A percentile compares a stretch with the other conserved stretches of the same genome.
Evolutionary conservation across 2,888 invertebrate genomes (phyloP).

Genomic region (Drosophila atripex): DNA sequence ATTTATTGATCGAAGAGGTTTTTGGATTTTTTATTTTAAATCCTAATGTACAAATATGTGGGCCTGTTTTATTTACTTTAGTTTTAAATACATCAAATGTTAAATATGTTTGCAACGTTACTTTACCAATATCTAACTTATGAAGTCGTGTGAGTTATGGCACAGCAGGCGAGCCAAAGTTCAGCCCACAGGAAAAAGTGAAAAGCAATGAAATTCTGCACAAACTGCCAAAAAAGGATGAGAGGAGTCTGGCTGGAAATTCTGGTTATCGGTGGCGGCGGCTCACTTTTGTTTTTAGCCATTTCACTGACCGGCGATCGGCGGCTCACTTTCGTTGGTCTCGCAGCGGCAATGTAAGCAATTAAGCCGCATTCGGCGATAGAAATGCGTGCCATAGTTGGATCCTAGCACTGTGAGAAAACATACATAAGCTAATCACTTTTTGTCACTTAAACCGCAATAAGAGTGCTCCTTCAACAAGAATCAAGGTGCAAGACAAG

Average conservation of each 20-base stretch:
- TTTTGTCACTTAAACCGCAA: not conserved
- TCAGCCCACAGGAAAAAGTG: slow-evolving; percentile 38
- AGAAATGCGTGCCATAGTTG: slow-evolving; percentile 36
- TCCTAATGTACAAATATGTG: no score
- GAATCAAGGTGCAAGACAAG: not conserved
- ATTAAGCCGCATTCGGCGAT: slow-evolving; percentile 51
- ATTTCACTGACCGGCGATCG: slow-evolving; percentile 35
- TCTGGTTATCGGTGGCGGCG: slow-evolving; percentile 70
- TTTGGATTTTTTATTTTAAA: no score
- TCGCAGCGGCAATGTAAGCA: slow-evolving; percentile 48
- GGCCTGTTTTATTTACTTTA: not conserved
- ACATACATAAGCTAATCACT: not conserved
- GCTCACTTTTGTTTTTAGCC: slow-evolving; percentile 54
- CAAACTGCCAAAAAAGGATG: slow-evolving; percentile 53
- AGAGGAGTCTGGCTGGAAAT: slow-evolving; percentile 68
- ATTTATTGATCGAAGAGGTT: no score
- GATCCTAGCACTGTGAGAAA: slow-evolving; percentile 2
- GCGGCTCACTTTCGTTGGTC: slow-evolving; percentile 67
- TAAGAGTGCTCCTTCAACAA: not conserved
- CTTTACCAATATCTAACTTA: not conserved
- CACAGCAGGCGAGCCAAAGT: slow-evolving; percentile 23
- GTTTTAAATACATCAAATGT: not conserved
- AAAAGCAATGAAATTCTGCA: slow-evolving; percentile 59
- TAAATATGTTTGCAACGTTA: not conserved
- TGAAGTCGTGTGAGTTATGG: not conserved